Percentiles rank a stretch among this genome's conserved stretches.
Conservation (phyloP, 2,797 vertebrate genomes). For the Psittacula derbiana region DNA sequence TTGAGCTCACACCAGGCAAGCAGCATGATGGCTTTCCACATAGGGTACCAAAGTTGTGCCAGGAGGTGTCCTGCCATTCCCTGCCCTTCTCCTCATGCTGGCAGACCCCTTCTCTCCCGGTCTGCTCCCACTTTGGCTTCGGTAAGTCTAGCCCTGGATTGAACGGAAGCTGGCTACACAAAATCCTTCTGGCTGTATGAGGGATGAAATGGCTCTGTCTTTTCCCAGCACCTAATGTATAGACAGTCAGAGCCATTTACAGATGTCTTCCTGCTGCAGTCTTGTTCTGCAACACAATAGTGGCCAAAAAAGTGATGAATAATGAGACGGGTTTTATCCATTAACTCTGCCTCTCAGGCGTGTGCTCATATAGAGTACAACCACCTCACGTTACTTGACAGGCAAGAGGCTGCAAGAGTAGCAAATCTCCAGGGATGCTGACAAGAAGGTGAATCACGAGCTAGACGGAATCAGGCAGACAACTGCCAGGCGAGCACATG, state of each 20-base stretch:
- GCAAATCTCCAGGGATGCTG: background rate
- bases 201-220: background rate
- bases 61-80: background rate
- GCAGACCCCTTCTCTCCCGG: background rate
- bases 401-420: background rate
- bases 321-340: background rate
- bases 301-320: background rate
- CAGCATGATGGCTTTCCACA: rapidly evolving
- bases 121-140: background rate
- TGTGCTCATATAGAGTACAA: background rate
- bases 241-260: background rate
- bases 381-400: background rate
- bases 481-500: background rate
- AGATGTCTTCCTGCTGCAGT: background rate
- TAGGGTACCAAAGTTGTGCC: no score
- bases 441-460: background rate
- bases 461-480: background rate
- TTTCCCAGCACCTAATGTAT: background rate
- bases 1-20: background rate
- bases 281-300: background rate
- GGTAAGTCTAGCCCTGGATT: background rate
- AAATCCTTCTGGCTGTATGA: background rate
- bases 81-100: background rate
- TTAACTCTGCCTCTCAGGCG: background rate
- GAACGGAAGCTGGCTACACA: background rate